These are phyloP conservation scores for Xanthorhoe spadicearia DNA, from an alignment of 2,888 invertebrate genomes.

Conservation along the genomic window DNA sequence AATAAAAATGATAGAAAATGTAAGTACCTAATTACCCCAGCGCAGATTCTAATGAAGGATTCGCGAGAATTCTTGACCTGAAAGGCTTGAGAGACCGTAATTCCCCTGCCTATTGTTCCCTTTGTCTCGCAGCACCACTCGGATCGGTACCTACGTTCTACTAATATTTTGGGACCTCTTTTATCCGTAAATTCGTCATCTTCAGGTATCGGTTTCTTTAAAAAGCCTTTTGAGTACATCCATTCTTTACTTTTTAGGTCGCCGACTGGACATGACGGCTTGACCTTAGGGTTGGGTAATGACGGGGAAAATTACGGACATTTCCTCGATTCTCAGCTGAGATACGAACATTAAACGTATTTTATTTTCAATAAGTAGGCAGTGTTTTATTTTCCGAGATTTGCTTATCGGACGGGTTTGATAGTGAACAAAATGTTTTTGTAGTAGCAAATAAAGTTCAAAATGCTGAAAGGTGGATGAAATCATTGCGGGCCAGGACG, in stretches of 20 bases:
- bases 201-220: conserved; percentile 48
- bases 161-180: conserved; percentile 50
- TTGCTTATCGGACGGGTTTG: conserved; percentile 3
- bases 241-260: conserved; percentile 45
- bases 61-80: conserved; percentile 55
- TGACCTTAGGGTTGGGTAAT: conserved; percentile 38
- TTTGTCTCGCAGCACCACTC: conserved; percentile 60
- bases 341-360: conserved; percentile 15
- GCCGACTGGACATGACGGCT: conserved; percentile 41
- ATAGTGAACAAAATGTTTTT: conserved; percentile 29
- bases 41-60: conserved; percentile 59
- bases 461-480: conserved; percentile 71
- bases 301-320: conserved; percentile 36
- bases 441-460: conserved; percentile 58
- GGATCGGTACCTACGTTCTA: conserved; percentile 48
- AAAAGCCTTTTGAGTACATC: conserved; percentile 43
- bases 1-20: conserved; percentile 30
- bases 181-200: conserved; percentile 47
- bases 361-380: conserved; percentile 5
- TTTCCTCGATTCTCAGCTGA: conserved; percentile 31
- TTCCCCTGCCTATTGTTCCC: conserved; percentile 65
- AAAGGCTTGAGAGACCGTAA: conserved; percentile 65
- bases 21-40: conserved; percentile 37
- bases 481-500: conserved; percentile 73
- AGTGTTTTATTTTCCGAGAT: conserved; percentile 1